Percentiles rank a stretch among this genome's conserved stretches.
phyloP scores from a whole-genome alignment of 2,113 vertebrate genomes.

The Coptodon bakossiorum region DNA sequence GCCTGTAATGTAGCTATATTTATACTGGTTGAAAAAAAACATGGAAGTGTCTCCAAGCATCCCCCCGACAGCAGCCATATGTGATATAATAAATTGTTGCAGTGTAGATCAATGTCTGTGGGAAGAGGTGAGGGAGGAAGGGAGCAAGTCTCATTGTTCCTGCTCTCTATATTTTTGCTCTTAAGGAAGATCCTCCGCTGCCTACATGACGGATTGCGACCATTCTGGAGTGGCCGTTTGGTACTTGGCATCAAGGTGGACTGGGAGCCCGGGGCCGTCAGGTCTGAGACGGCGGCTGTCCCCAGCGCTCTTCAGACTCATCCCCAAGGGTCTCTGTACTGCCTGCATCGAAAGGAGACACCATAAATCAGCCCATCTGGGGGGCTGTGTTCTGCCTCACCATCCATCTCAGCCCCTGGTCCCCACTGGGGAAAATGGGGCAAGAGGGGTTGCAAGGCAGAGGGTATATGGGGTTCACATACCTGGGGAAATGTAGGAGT shows the following conservation, averaged over 20 bases:
- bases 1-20: slow-evolving; percentile 29
- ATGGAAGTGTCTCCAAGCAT: slow-evolving; percentile 11
- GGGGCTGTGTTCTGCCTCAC: slow-evolving; percentile 71
- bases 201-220: slow-evolving; percentile 82
- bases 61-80: slow-evolving; percentile 38
- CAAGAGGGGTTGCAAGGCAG: slow-evolving; percentile 55
- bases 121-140: slow-evolving; percentile 18
- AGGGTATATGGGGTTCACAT: slow-evolving; percentile 31
- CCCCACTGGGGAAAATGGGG: slow-evolving; percentile 67
- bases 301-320: slow-evolving; percentile 76
- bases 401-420: slow-evolving; percentile 75
- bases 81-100: slow-evolving; percentile 63
- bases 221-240: slow-evolving; percentile 77
- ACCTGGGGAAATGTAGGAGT: slow-evolving; percentile 30
- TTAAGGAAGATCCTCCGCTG: slow-evolving; percentile 78
- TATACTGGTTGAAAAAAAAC: slow-evolving; percentile 24
- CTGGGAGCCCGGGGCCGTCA: slow-evolving; percentile 75
- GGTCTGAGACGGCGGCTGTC: slow-evolving; percentile 74
- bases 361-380: slow-evolving; percentile 88
- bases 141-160: slow-evolving; percentile 57
- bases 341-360: slow-evolving; percentile 77
- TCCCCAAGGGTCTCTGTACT: slow-evolving; percentile 75
- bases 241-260: slow-evolving; percentile 79
- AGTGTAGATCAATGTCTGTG: slow-evolving; percentile 63
- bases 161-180: slow-evolving; percentile 35